Evolutionary conservation across 2,113 vertebrate species (phyloP).

Genomic region (Charina bottae): DNA sequence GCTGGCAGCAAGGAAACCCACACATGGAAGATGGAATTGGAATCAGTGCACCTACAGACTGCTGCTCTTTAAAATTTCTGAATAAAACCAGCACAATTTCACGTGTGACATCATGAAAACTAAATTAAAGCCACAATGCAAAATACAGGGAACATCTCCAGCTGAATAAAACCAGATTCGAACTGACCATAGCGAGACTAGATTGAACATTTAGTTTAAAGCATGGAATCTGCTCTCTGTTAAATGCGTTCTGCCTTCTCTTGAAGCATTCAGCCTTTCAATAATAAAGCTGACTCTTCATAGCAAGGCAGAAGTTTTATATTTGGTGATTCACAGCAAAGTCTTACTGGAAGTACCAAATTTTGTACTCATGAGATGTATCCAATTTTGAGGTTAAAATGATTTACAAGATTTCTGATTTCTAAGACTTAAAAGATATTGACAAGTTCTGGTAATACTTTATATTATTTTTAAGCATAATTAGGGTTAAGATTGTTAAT

Average conservation of each 20-base stretch:
- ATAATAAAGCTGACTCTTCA: constrained; percentile 1
- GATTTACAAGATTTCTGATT: no score
- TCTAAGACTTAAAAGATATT: no score
- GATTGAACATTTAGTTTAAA: constrained; percentile 9
- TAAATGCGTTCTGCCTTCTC: not conserved
- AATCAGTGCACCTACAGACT: not conserved
- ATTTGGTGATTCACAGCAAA: not conserved
- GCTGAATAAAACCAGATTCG: constrained; percentile 1
- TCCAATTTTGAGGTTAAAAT: not conserved
- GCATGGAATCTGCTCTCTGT: constrained; percentile 1
- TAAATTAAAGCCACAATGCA: not conserved
- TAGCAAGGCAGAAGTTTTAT: not conserved
- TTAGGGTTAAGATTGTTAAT: no score
- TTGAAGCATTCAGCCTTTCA: not conserved
- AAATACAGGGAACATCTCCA: not conserved
- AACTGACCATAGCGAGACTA: not conserved
- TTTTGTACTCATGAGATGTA: not conserved
- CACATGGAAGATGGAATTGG: not conserved
- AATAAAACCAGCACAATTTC: not conserved
- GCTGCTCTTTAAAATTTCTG: not conserved
- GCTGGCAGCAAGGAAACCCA: not conserved
- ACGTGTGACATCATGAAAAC: not conserved
- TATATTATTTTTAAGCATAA: no score
- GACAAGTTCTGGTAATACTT: no score
- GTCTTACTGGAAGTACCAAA: not conserved